These are phyloP conservation scores for Campoletis raptor DNA, from an alignment of 2,888 invertebrate species.

Conservation along the genomic window DNA sequence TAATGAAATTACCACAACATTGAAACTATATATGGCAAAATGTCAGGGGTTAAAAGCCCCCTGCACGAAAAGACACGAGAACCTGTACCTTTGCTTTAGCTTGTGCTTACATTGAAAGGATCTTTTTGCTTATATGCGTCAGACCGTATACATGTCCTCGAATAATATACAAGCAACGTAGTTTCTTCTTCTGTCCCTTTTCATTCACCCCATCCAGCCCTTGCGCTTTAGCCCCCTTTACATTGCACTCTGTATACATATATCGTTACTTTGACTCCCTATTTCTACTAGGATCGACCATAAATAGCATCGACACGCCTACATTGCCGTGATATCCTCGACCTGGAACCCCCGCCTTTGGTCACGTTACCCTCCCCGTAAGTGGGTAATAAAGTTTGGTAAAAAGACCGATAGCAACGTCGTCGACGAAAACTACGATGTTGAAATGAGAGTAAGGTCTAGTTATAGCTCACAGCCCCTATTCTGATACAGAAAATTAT, in stretches of 20 bases:
- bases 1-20: not conserved
- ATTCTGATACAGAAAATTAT: conserved; percentile 7
- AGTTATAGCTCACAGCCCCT: conserved; percentile 32
- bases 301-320: conserved; percentile 71
- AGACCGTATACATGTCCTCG: conserved; percentile 3
- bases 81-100: conserved; percentile 35
- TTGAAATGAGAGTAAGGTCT: conserved; percentile 45
- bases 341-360: conserved; percentile 51
- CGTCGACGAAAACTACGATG: conserved; percentile 30
- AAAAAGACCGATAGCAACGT: conserved; percentile 64
- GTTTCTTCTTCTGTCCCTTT: conserved; percentile 59
- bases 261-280: conserved; percentile 43
- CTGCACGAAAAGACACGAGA: conserved; percentile 9
- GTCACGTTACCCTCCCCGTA: conserved; percentile 31
- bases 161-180: conserved; percentile 66
- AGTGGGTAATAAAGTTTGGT: conserved; percentile 69
- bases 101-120: conserved; percentile 33
- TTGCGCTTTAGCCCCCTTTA: conserved; percentile 17
- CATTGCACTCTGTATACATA: conserved; percentile 10
- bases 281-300: conserved; percentile 64
- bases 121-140: conserved; percentile 52
- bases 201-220: conserved; percentile 44
- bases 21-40: not conserved
- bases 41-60: conserved; percentile 18
- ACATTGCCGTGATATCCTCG: conserved; percentile 67